A percentile compares a stretch with the other conserved stretches of the same genome.
These are phyloP conservation scores for Aspidiotus destructor DNA, from an alignment of 2,888 invertebrate genomes.

Conservation along the genomic window DNA sequence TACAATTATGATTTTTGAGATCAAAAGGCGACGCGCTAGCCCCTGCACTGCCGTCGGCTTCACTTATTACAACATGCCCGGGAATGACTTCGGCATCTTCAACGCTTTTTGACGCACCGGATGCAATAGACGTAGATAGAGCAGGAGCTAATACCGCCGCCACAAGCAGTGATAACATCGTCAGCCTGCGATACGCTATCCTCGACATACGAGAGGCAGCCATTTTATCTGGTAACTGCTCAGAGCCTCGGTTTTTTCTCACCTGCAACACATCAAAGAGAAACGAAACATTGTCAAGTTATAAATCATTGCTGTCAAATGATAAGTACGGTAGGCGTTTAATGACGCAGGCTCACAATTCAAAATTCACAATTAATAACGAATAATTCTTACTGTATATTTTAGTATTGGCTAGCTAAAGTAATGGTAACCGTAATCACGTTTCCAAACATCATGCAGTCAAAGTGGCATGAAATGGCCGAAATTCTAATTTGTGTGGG, in stretches of 20 bases:
- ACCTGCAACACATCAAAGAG: slow-evolving; percentile 14
- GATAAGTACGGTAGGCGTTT: too few species aligned
- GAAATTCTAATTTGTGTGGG: too few species aligned
- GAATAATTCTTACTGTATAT: too few species aligned
- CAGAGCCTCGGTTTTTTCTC: not conserved
- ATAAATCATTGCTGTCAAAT: not conserved
- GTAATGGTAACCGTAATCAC: too few species aligned
- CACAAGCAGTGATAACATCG: slow-evolving; percentile 11
- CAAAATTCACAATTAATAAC: too few species aligned
- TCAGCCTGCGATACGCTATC: slow-evolving; percentile 10
- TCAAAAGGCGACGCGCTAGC: slow-evolving; percentile 21
- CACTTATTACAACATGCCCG: slow-evolving; percentile 16
- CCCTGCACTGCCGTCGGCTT: slow-evolving; percentile 9
- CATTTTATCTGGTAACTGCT: slow-evolving; percentile 8
- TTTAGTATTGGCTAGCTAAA: too few species aligned
- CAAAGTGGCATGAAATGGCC: too few species aligned
- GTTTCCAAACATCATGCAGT: too few species aligned
- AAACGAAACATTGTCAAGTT: not conserved
- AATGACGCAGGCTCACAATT: too few species aligned
- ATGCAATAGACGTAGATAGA: not conserved
- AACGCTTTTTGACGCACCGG: not conserved
- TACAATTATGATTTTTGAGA: slow-evolving; percentile 28
- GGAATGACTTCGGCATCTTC: slow-evolving; percentile 23
- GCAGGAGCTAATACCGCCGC: slow-evolving; percentile 4
- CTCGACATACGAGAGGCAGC: slow-evolving; percentile 32